Conservation (phyloP, 1,140 invertebrate genomes). For the Listronotus oregonensis region DNA sequence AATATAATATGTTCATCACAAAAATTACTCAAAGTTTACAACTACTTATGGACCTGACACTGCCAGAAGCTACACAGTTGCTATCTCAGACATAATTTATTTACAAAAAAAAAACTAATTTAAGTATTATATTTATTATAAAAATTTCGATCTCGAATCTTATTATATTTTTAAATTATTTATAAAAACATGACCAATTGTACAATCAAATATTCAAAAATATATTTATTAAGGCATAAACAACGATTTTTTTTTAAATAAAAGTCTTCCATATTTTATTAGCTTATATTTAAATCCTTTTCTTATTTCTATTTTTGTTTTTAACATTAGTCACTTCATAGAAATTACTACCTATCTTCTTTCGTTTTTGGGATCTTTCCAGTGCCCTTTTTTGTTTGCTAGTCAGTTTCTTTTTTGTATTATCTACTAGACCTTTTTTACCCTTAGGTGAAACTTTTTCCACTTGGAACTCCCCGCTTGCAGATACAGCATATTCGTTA, state of each 20-base stretch:
- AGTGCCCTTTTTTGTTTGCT: slow-evolving; percentile 78
- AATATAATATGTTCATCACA: slow-evolving; percentile 55
- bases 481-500: slow-evolving; percentile 38
- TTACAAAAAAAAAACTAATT: not conserved
- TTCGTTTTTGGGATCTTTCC: slow-evolving; percentile 75
- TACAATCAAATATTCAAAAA: slow-evolving; percentile 24
- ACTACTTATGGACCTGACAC: slow-evolving; percentile 56
- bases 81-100: slow-evolving; percentile 28
- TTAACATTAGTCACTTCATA: slow-evolving; percentile 94
- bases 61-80: slow-evolving; percentile 44
- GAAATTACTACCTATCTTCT: slow-evolving; percentile 91
- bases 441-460: slow-evolving; percentile 28
- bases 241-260: not conserved
- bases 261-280: not conserved
- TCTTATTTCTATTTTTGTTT: slow-evolving; percentile 76
- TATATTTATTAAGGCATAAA: slow-evolving; percentile 17
- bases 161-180: slow-evolving; percentile 11
- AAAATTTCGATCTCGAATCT: slow-evolving; percentile 8
- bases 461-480: slow-evolving; percentile 44
- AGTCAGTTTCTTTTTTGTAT: slow-evolving; percentile 63
- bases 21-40: slow-evolving; percentile 58
- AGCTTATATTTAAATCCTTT: slow-evolving; percentile 47
- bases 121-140: slow-evolving; percentile 12
- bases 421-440: slow-evolving; percentile 10
- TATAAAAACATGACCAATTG: slow-evolving; percentile 15